Base-by-base conservation (phyloP, 2,888 invertebrate species). In the Ischnura elegans region DNA sequence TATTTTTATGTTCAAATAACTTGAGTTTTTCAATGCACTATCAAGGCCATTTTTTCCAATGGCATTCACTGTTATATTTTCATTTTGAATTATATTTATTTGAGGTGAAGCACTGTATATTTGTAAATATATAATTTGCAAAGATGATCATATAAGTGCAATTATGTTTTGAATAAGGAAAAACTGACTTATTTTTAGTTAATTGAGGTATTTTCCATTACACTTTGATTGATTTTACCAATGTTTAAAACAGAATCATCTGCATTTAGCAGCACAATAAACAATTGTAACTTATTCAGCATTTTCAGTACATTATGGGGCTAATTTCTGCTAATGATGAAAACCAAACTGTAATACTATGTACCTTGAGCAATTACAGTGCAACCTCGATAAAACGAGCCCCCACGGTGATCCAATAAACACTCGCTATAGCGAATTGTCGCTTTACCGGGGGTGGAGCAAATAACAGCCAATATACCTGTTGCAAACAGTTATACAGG, bases 221-320 rank as follows among this genome's bases (percentile, higher is more conserved):
- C 51, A 43, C 42, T 87, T 21, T 43, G 25, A 61, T 36, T 90
- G 43, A 43, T 90, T 61, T 21, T 90, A 42, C 43, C 43, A 90
- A 66, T 90, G 42, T 90, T 55, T 66, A 45, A 66, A 25, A 43
- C n/a, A 46, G 61, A 90, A 8, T 43, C 43, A 21, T 90, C 16
- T 90, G 61, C 43, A 61, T 42, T 61, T 55, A 61, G 45, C 55
- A 61, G 90, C 61, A 90, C 90, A 90, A 90, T 90, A 90, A 90
- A 76, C 2, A 76, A 76, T 76, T 76, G 76, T 36, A 76, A 76
- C 76, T 36, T 76, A 36, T 36, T 36, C 16, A 76, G 13, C 36
- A 36, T 36, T 10, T 51, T 51, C 51, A 51, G 1, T 51, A 5
- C 51, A 51, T 51, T 10, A 51, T 47, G 47, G 47, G 5, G 47